phyloP scores from a whole-genome alignment of 2,113 vertebrate genomes.

The Capricornis sumatraensis region DNA sequence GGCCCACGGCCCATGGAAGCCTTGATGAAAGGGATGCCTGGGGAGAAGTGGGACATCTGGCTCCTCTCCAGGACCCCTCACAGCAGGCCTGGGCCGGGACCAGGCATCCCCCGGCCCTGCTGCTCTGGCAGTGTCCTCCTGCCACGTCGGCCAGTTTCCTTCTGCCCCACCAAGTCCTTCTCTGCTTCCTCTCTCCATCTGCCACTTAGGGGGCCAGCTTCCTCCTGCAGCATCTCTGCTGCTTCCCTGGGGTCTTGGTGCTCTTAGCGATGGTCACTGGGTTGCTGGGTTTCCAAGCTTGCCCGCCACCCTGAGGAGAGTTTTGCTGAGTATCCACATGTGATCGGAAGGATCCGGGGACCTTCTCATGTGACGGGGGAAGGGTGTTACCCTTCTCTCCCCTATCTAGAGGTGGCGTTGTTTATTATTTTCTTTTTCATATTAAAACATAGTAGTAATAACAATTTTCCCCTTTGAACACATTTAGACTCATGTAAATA shows the following conservation, averaged over 20 bases:
- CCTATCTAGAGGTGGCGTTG: neutral
- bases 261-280: neutral
- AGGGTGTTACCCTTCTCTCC: neutral
- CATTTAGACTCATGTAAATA: neutral
- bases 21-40: neutral
- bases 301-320: accelerated
- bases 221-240: neutral
- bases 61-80: neutral
- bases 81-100: neutral
- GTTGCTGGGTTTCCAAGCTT: neutral
- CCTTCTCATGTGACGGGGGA: neutral
- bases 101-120: accelerated
- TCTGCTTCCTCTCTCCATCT: neutral
- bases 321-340: accelerated
- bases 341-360: neutral
- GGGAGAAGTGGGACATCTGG: neutral
- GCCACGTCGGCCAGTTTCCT: neutral
- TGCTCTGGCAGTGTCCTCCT: neutral
- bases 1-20: neutral
- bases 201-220: neutral
- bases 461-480: neutral
- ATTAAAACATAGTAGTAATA: neutral
- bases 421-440: neutral
- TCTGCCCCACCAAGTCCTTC: neutral
- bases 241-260: neutral